phyloP scores from a whole-genome alignment of 2,888 invertebrate genomes.

The Drosophila barbarae region DNA sequence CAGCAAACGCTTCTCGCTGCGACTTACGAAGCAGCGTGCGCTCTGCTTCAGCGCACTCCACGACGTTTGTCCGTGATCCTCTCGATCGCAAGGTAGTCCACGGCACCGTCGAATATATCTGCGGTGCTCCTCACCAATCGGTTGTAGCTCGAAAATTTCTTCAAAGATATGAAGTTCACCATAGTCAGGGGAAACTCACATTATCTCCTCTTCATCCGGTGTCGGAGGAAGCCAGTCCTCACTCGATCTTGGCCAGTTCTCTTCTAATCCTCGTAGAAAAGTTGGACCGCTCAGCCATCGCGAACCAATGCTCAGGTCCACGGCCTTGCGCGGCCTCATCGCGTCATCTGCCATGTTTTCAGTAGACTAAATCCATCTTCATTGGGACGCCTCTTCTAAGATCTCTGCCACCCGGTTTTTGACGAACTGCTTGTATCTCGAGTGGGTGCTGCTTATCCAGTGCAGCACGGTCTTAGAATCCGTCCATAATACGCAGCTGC shows the following conservation, averaged over 20 bases:
- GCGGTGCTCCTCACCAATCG: neutral
- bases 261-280: too few relatives aligned
- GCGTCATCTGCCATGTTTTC: neutral
- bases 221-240: too few relatives aligned
- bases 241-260: too few relatives aligned
- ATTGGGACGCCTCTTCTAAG: neutral
- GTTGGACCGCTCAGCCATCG: too few relatives aligned
- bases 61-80: neutral
- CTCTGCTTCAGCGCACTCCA: neutral
- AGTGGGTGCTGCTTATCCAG: constrained; percentile 11
- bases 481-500: constrained; percentile 4
- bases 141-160: neutral
- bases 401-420: constrained; percentile 6
- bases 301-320: neutral
- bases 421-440: constrained; percentile 2
- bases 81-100: neutral
- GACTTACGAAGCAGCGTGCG: neutral
- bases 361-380: neutral
- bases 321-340: neutral
- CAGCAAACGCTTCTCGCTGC: neutral
- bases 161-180: neutral
- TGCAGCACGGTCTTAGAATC: constrained; percentile 23
- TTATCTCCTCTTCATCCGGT: neutral
- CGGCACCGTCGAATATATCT: neutral
- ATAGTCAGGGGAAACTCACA: neutral